Base-by-base conservation (phyloP, 2,797 vertebrate genomes). In the Argyrosomus regius region DNA sequence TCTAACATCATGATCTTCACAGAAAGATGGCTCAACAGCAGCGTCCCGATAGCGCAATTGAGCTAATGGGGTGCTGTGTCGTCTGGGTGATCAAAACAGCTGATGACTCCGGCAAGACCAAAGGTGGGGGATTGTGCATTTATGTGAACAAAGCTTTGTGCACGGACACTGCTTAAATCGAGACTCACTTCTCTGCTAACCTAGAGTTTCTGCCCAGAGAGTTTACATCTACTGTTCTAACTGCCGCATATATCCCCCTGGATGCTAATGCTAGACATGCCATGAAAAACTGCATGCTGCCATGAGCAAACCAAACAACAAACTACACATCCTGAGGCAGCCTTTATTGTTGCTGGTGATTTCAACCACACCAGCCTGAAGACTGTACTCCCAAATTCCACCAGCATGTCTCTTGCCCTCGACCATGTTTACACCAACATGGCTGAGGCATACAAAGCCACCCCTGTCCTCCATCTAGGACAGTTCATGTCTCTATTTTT, bases 51-150 rank as follows among this genome's bases (percentile, higher is more conserved):
- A 46, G 18, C 28, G 17, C 31, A 12, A 61, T 67, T 9, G 41
- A 72, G 56, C 35, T 61, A 73, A 24, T 0, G 0, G 54, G 56
- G 3, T 6, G 22, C 28, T 9, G 64, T 9, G 24, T 24, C 13
- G 26, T n/a, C 53, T 35, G 12, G 5, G 59, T 31, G 11, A 18
- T 70, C 17, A 80, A 72, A 41, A 24, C 12, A 20, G 59, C 65
- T 18, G 65, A 69, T 3, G 72, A 63, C 31, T 69, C 52, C 8
- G 6, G 65, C 9, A 80, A 75, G 17, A 80, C 71, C 20, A 64
- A 45, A 53, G 45, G 65, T 12, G 52, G 72, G 5, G 53, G 65
- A 4, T 7, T 70, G 52, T 52, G 65, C 45, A 69, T 63, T 50
- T 49, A 39, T 26, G 16, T 56, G 2, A 76, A 76, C 24, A 68